A percentile compares a stretch with the other conserved stretches of the same genome.
Evolutionary conservation across 2,888 invertebrate genomes (phyloP).

Genomic region (Diadegma fenestrale): DNA sequence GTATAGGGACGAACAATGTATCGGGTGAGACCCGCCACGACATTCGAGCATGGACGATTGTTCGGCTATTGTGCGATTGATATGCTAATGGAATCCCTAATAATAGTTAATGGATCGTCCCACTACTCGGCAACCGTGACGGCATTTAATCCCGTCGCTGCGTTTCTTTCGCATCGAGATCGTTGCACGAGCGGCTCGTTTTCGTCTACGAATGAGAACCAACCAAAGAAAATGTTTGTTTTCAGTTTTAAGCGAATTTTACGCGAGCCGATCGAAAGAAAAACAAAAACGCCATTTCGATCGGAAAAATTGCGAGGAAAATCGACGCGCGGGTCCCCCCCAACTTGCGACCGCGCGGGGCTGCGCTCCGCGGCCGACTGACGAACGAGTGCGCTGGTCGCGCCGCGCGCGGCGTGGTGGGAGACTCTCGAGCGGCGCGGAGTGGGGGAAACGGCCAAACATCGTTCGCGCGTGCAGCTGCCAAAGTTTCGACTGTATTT

Average conservation of each 20-base stretch:
- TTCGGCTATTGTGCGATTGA: not conserved
- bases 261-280: no score
- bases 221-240: no score
- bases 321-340: no score
- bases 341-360: no score
- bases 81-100: not conserved
- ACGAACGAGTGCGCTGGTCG: no score
- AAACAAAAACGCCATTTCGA: no score
- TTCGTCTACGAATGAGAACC: not conserved
- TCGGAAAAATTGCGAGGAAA: no score
- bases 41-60: not conserved
- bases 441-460: not conserved
- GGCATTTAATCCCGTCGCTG: constrained; percentile 34
- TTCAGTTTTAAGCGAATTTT: no score
- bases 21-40: not conserved
- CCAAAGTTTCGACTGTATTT: not conserved
- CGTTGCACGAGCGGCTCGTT: not conserved
- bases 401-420: no score
- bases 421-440: no score
- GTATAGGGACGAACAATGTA: not conserved
- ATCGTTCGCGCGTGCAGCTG: not conserved
- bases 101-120: constrained; percentile 21
- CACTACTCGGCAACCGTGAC: constrained; percentile 49
- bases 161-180: not conserved
- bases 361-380: no score